Percentiles rank a stretch among this genome's conserved stretches.
Conservation (phyloP, 1,140 invertebrate species). For the Whitmania pigra region DNA sequence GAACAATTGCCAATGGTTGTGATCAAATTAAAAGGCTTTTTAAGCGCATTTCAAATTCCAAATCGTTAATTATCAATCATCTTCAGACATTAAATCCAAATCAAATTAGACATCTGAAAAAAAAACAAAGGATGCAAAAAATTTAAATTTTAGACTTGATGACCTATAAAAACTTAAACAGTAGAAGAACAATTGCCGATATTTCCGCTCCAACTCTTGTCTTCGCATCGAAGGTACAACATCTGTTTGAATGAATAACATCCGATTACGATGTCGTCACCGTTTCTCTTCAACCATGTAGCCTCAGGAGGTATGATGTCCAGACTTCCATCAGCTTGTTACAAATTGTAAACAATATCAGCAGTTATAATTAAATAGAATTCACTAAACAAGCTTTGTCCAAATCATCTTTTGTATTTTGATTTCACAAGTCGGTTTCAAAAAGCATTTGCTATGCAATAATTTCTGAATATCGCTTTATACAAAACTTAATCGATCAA, state of each 20-base stretch:
- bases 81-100: no score
- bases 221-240: background rate
- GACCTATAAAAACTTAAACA: no score
- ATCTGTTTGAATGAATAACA: background rate
- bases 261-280: background rate
- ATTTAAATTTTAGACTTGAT: no score
- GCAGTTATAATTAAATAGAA: no score
- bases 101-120: no score
- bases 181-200: constrained; percentile 3
- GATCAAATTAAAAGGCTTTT: no score
- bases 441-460: background rate
- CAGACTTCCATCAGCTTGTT: background rate
- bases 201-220: background rate
- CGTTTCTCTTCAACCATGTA: constrained; percentile 1
- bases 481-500: no score
- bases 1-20: no score
- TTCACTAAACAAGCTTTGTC: background rate
- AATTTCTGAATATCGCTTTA: no score
- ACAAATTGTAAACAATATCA: background rate
- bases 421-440: background rate
- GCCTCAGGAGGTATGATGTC: background rate
- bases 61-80: no score
- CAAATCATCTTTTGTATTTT: background rate
- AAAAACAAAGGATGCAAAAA: no score
- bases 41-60: no score